A percentile compares a stretch with the other conserved stretches of the same genome.
Evolutionary conservation across 2,113 vertebrate genomes (phyloP).

Genomic region (Laticauda laticaudata): DNA sequence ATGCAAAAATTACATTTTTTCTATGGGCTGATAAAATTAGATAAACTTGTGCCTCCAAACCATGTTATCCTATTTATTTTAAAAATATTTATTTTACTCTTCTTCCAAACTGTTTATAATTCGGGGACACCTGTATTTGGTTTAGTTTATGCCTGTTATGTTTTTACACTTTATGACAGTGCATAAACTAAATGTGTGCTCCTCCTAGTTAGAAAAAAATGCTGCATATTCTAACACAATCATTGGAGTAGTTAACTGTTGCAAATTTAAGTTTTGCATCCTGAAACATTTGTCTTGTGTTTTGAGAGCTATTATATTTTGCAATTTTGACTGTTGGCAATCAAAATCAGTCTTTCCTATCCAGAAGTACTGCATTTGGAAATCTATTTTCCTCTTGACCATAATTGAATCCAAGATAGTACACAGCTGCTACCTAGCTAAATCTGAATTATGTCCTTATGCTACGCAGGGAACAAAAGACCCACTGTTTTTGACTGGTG

Average conservation of each 20-base stretch:
- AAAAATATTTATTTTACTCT: not conserved
- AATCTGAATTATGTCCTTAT: slow-evolving; percentile 65
- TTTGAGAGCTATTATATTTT: not conserved
- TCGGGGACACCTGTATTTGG: not conserved
- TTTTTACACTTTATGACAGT: not conserved
- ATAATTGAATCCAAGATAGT: not conserved
- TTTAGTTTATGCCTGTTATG: not conserved
- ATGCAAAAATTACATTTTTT: not conserved
- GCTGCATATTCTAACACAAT: slow-evolving; percentile 2
- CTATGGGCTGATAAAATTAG: not conserved
- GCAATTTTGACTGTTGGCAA: not conserved
- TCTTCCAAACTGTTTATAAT: not conserved
- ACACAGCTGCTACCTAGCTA: slow-evolving; percentile 73
- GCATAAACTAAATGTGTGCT: not conserved
- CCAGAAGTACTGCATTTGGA: slow-evolving; percentile 43
- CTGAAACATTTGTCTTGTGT: slow-evolving; percentile 19
- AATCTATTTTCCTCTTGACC: slow-evolving; percentile 32
- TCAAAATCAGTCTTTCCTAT: slow-evolving; percentile 28
- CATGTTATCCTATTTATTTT: not conserved
- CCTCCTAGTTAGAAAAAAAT: slow-evolving; percentile 31
- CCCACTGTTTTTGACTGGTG: slow-evolving; percentile 92
- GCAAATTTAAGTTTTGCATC: slow-evolving; percentile 1
- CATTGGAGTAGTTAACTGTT: not conserved
- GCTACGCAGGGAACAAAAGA: slow-evolving; percentile 91
- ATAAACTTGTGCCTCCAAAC: not conserved